Evolutionary conservation across 2,113 vertebrate species (phyloP).

Genomic region (Cephalopholis sonnerati): DNA sequence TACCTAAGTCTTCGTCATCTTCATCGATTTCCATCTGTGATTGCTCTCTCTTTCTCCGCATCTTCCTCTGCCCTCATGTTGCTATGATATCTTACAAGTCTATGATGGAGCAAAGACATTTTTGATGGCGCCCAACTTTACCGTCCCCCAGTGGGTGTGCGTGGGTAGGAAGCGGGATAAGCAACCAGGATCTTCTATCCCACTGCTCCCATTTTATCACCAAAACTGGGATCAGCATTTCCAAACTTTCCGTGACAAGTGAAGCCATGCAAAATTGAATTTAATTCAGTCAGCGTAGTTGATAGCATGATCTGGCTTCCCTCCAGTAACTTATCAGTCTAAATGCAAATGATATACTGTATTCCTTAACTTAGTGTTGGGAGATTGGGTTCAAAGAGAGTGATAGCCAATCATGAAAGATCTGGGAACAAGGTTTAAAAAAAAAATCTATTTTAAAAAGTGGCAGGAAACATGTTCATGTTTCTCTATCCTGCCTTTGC

Average conservation of each 20-base stretch:
- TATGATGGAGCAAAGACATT: constrained; percentile 14
- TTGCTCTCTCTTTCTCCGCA: constrained; percentile 23
- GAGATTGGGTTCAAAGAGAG: constrained; percentile 53
- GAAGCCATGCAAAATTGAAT: constrained; percentile 32
- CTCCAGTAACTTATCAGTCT: constrained; percentile 38
- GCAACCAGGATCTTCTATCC: constrained; percentile 4
- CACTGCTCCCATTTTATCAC: constrained; percentile 26
- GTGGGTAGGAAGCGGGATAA: neutral
- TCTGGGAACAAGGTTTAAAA: constrained; percentile 38
- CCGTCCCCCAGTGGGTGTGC: neutral
- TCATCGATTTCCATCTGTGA: constrained; percentile 54
- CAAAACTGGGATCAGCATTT: constrained; percentile 27
- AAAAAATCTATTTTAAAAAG: constrained; percentile 47
- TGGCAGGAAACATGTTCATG: constrained; percentile 42
- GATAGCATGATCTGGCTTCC: constrained; percentile 31
- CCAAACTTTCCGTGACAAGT: constrained; percentile 22
- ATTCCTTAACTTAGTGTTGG: constrained; percentile 29
- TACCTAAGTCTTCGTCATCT: constrained; percentile 47
- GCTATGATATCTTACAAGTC: constrained; percentile 21
- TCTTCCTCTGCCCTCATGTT: constrained; percentile 25
- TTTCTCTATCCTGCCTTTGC: constrained; percentile 56
- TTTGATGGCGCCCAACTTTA: constrained; percentile 18
- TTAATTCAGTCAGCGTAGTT: constrained; percentile 38
- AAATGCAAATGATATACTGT: constrained; percentile 45
- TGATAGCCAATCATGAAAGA: constrained; percentile 50